Evolutionary conservation across 2,797 vertebrate genomes (phyloP).

Genomic region (Uromys caudimaculatus): DNA sequence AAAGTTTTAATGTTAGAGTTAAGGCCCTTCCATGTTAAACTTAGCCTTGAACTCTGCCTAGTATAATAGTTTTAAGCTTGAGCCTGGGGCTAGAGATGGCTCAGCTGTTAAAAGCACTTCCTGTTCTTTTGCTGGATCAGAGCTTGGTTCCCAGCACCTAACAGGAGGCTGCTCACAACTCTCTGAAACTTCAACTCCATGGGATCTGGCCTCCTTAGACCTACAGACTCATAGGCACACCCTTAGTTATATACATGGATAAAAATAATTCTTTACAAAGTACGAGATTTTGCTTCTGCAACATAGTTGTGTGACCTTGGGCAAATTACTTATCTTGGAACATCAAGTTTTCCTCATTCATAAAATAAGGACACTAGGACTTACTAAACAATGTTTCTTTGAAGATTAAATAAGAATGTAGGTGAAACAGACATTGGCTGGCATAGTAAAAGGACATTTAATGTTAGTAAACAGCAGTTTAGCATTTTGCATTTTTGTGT

Average conservation of each 20-base stretch:
- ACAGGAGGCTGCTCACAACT: background rate
- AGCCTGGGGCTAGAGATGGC: background rate
- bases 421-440: constrained; percentile 9
- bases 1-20: background rate
- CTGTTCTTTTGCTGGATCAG: background rate
- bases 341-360: constrained; percentile 15
- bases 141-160: background rate
- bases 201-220: background rate
- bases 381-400: constrained; percentile 11
- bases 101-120: background rate
- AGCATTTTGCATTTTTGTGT: background rate
- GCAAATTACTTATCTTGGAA: constrained; percentile 36
- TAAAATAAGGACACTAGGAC: constrained; percentile 36
- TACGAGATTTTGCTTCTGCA: background rate
- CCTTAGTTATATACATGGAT: background rate
- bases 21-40: constrained; percentile 1
- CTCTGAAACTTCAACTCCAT: background rate
- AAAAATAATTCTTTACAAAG: background rate
- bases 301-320: background rate
- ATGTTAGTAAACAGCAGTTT: constrained; percentile 24
- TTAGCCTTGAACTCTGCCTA: constrained; percentile 12
- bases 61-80: background rate
- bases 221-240: background rate
- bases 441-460: constrained; percentile 39
- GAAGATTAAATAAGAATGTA: constrained; percentile 56